Percentiles rank a stretch among this genome's conserved stretches.
Evolutionary conservation across 2,888 invertebrate genomes (phyloP).

Genomic region (Mechanitis mazaeus): DNA sequence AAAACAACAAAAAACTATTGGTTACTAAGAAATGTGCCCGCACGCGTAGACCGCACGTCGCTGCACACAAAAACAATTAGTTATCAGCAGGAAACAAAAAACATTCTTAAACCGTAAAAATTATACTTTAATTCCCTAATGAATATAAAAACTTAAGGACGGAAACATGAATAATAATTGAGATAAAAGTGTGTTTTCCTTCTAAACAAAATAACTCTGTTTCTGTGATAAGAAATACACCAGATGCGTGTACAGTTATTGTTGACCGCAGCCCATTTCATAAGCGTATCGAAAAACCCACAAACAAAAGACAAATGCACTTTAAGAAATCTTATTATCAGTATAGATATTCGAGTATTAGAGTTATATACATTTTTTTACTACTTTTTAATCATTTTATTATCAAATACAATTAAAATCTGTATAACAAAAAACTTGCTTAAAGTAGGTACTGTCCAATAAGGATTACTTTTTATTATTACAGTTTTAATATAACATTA

Average conservation of each 20-base stretch:
- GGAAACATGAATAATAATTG: constrained; percentile 56
- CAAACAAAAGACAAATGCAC: constrained; percentile 3
- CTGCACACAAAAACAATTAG: constrained; percentile 15
- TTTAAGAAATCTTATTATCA: not conserved
- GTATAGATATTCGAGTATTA: too few relatives aligned
- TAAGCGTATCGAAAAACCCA: constrained; percentile 21
- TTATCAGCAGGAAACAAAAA: constrained; percentile 41
- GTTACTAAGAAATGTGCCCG: constrained; percentile 11
- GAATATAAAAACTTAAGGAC: constrained; percentile 53
- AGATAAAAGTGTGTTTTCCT: constrained; percentile 65
- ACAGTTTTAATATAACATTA: too few relatives aligned
- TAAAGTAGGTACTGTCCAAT: too few relatives aligned
- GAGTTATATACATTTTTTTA: too few relatives aligned
- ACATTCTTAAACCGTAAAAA: constrained; percentile 39
- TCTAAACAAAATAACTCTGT: constrained; percentile 58
- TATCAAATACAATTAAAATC: too few relatives aligned
- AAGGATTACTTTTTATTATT: too few relatives aligned
- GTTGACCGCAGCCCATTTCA: constrained; percentile 33
- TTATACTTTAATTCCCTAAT: constrained; percentile 39
- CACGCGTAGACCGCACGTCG: constrained; percentile 21
- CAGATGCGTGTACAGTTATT: constrained; percentile 58
- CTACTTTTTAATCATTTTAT: too few relatives aligned
- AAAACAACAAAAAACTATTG: constrained; percentile 5
- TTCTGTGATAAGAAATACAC: constrained; percentile 62
- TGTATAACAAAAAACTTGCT: too few relatives aligned